These are phyloP conservation scores for Betta splendens DNA, from an alignment of 2,797 vertebrate species.

Conservation along the genomic window DNA sequence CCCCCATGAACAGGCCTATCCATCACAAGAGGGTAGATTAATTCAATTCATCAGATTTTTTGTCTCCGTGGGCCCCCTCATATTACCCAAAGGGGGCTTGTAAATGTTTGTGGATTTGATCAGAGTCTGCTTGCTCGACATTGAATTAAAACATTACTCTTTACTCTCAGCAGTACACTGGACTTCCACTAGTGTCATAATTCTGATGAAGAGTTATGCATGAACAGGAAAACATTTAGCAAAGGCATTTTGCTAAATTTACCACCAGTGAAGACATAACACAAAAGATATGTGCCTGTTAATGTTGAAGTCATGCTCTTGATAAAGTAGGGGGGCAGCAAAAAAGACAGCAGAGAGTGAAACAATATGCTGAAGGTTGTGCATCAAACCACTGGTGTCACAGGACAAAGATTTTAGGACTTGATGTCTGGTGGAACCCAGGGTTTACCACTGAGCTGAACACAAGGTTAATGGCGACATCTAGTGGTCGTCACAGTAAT, in stretches of 20 bases:
- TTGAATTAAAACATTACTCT: constrained; percentile 81
- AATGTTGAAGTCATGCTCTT: neutral
- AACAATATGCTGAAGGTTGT: neutral
- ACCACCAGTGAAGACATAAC: too few relatives aligned
- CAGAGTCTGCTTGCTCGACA: constrained; percentile 65
- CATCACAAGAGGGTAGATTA: constrained; percentile 80
- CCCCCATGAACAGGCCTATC: constrained; percentile 82
- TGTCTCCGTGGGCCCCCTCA: constrained; percentile 82
- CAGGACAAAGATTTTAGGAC: neutral
- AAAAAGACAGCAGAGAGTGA: neutral
- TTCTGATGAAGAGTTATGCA: constrained; percentile 71
- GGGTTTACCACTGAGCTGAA: neutral
- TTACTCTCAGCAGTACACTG: constrained; percentile 35
- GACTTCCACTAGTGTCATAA: constrained; percentile 65
- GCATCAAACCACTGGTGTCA: neutral
- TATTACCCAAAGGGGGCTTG: constrained; percentile 80
- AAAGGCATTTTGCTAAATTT: too few relatives aligned
- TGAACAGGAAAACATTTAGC: constrained; percentile 46
- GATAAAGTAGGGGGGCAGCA: neutral
- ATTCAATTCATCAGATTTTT: constrained; percentile 84
- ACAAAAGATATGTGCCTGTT: too few relatives aligned
- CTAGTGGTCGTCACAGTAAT: constrained; percentile 48
- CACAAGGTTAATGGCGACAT: constrained; percentile 37
- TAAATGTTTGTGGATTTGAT: constrained; percentile 81
- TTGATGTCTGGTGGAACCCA: neutral